Percentiles rank a stretch among this genome's conserved stretches.
These are phyloP conservation scores for Antechinus flavipes DNA, from an alignment of 2,113 vertebrate genomes.

Conservation along the genomic window DNA sequence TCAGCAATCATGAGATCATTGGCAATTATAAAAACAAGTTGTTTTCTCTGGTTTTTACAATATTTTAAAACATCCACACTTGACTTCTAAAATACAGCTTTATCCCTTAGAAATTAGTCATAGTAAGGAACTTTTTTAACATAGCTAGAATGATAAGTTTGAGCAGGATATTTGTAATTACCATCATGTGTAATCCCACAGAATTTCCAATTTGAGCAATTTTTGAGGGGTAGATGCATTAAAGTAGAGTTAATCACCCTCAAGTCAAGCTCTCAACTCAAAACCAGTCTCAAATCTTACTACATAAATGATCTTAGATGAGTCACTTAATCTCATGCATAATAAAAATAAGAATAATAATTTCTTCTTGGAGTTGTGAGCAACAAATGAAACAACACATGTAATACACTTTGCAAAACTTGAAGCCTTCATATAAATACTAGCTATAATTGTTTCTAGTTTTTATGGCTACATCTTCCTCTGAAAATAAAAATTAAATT, in stretches of 20 bases:
- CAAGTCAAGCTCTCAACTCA: background rate
- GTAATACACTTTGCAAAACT: background rate
- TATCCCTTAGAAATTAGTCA: background rate
- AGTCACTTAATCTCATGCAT: background rate
- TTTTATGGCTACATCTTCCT: background rate
- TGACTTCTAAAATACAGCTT: background rate
- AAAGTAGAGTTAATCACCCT: background rate
- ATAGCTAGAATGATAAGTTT: background rate
- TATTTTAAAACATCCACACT: background rate
- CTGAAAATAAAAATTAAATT: background rate
- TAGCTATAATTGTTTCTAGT: background rate
- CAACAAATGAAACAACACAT: background rate
- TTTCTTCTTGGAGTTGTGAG: background rate
- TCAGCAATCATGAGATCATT: background rate
- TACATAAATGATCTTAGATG: background rate
- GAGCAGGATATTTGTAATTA: background rate
- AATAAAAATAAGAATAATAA: background rate
- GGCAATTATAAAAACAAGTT: background rate
- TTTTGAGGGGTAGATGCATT: background rate
- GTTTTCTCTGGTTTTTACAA: background rate
- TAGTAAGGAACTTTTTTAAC: background rate
- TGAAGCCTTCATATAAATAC: background rate
- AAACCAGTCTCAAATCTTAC: background rate
- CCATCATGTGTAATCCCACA: background rate
- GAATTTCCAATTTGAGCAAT: background rate